These are phyloP conservation scores for Xenopus laevis DNA, from an alignment of 2,113 vertebrate genomes.

Conservation along the genomic window DNA sequence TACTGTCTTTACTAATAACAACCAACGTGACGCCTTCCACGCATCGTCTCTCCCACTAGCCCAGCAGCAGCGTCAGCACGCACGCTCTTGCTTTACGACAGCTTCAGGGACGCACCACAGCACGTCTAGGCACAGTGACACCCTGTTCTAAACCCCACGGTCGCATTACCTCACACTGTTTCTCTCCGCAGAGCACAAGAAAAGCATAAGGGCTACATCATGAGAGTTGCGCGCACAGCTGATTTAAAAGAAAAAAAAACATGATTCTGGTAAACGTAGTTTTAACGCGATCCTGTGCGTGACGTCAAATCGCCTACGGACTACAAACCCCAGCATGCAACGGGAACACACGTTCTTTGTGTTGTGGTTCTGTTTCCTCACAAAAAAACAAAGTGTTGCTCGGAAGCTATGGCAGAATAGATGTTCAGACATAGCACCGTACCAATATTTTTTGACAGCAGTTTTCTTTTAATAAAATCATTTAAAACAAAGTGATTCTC, in stretches of 20 bases:
- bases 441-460: background rate
- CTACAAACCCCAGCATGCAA: conserved; percentile 26
- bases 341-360: background rate
- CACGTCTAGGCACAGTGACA: too few relatives aligned
- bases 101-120: too few relatives aligned
- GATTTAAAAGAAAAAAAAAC: background rate
- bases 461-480: too few relatives aligned
- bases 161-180: background rate
- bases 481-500: too few relatives aligned
- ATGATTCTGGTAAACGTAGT: conserved; percentile 20
- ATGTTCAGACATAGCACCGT: background rate
- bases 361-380: background rate
- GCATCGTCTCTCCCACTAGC: too few relatives aligned
- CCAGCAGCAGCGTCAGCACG: too few relatives aligned
- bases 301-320: background rate
- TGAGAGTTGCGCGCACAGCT: background rate
- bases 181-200: conserved; percentile 9
- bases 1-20: too few relatives aligned
- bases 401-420: background rate
- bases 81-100: too few relatives aligned
- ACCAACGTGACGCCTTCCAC: too few relatives aligned
- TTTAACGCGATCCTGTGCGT: background rate
- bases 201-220: conserved; percentile 10
- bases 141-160: too few relatives aligned
- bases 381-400: background rate